Evolutionary conservation across 1,140 invertebrate genomes (phyloP), one percentile per base, ranked within the genome.

Genomic region (Liolophura sinensis): DNA sequence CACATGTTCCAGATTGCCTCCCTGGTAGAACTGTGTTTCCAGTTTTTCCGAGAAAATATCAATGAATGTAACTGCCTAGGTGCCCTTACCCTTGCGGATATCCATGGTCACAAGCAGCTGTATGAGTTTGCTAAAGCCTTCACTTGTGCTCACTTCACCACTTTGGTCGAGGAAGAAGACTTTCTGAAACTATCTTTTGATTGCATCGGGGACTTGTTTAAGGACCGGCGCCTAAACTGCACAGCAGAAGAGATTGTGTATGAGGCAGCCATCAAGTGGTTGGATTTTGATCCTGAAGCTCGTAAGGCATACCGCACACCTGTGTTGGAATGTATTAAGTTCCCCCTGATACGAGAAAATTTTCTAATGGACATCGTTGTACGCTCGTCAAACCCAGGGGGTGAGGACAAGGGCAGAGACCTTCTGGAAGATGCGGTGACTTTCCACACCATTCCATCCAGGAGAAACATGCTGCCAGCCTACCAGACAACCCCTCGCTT

Each of bases 401-500:
- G 68, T 18, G 75, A 81, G 60, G 78, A 77, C 22, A 67, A 71
- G 61, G 78, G 78, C 0, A 72, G 71, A 16, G 75, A 81, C 27
- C 62, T 81, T 11, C 49, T 78, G 51, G 78, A 80, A 54, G 70
- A 77, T 61, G 79, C 77, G 1, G 72, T 78, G 5, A 50, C 73
- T n/a, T 81, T 76, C 62, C 78, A 81, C 60, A 74, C 72, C 5
- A 73, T 81, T 22, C 78, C 78, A 51, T 73, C 77, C 27, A 71
- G 78, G 12, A 61, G 79, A 40, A 72, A 73, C 56, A 71, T 75
- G 67, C 68, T 81, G 31, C 75, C 75, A 15, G 71, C 77, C 15
- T 81, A 77, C 63, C 79, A 81, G 67, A 76, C 79, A 24, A 80
- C 79, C 15, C 79, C 79, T n/a, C 68, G 79, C 0, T 67, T 69